These are phyloP conservation scores for Crocallis elinguaria DNA, from an alignment of 2,888 invertebrate species.

Conservation along the genomic window DNA sequence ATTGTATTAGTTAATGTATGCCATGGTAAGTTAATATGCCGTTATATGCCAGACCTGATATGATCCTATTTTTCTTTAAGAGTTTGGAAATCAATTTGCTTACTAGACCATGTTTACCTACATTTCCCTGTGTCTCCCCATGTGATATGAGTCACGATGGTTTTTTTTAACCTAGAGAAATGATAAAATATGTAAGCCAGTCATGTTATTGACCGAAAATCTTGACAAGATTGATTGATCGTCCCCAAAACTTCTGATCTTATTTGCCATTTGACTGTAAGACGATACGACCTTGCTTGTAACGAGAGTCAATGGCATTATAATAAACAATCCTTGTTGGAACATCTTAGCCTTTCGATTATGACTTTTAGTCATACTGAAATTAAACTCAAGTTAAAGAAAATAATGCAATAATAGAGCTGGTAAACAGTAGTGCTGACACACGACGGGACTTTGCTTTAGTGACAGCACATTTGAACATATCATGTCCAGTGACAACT, in stretches of 20 bases:
- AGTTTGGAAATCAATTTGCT: slow-evolving; percentile 21
- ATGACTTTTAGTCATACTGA: too few relatives aligned
- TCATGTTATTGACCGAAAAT: slow-evolving; percentile 17
- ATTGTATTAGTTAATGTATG: too few relatives aligned
- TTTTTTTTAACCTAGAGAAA: too few relatives aligned
- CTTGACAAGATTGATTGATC: slow-evolving; percentile 39
- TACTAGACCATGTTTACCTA: slow-evolving; percentile 10
- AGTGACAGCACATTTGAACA: too few relatives aligned
- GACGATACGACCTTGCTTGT: slow-evolving; percentile 15
- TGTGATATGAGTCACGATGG: background rate
- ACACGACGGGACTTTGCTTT: too few relatives aligned
- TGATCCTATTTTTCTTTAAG: background rate
- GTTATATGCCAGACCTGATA: background rate
- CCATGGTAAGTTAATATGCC: too few relatives aligned
- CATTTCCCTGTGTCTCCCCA: background rate
- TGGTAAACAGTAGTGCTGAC: too few relatives aligned
- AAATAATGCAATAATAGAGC: too few relatives aligned
- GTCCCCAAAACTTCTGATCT: slow-evolving; percentile 14
- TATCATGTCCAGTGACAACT: too few relatives aligned
- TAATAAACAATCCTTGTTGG: background rate
- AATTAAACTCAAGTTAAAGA: too few relatives aligned
- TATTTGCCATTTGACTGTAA: slow-evolving; percentile 20
- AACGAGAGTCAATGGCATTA: background rate
- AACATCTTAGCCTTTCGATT: too few relatives aligned
- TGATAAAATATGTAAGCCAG: slow-evolving; percentile 4